Conservation (phyloP, 2,113 vertebrate genomes). For the Triplophysa rosa region DNA sequence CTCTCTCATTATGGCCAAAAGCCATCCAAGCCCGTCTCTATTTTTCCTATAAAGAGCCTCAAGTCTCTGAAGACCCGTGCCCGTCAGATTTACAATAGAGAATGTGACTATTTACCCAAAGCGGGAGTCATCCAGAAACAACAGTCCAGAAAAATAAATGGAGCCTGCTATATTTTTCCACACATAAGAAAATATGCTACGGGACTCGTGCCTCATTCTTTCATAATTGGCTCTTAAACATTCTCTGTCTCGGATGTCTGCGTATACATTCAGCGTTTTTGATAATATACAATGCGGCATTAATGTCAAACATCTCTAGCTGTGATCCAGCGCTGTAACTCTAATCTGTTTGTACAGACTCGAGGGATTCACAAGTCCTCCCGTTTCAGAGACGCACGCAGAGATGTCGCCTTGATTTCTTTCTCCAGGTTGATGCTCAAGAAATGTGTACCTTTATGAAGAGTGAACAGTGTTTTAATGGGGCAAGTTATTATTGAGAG, state of each 20-base stretch:
- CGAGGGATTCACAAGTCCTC: conserved; percentile 63
- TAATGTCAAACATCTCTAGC: conserved; percentile 78
- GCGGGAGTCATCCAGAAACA: conserved; percentile 75
- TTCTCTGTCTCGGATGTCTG: conserved; percentile 73
- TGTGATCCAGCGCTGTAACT: conserved; percentile 67
- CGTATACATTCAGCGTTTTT: conserved; percentile 70
- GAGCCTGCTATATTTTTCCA: conserved; percentile 78
- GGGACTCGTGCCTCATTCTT: conserved; percentile 74
- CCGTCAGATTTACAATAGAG: conserved; percentile 79
- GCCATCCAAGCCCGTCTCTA: conserved; percentile 75
- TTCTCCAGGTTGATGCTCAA: background rate
- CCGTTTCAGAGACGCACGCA: background rate
- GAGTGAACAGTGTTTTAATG: background rate
- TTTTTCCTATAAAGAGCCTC: conserved; percentile 76
- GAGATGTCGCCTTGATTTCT: conserved; percentile 27
- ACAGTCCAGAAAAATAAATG: conserved; percentile 81
- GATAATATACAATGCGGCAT: conserved; percentile 77
- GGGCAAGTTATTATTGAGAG: too few relatives aligned
- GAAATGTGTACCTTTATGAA: background rate
- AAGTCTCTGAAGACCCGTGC: conserved; percentile 75
- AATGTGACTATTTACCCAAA: conserved; percentile 76
- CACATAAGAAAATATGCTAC: conserved; percentile 76
- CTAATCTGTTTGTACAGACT: conserved; percentile 72
- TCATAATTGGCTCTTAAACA: conserved; percentile 81
- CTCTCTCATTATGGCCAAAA: conserved; percentile 77